Percentiles rank a stretch among this genome's conserved stretches.
These are phyloP conservation scores for Hippoglossus stenolepis DNA, from an alignment of 2,113 vertebrate genomes.

Conservation along the genomic window DNA sequence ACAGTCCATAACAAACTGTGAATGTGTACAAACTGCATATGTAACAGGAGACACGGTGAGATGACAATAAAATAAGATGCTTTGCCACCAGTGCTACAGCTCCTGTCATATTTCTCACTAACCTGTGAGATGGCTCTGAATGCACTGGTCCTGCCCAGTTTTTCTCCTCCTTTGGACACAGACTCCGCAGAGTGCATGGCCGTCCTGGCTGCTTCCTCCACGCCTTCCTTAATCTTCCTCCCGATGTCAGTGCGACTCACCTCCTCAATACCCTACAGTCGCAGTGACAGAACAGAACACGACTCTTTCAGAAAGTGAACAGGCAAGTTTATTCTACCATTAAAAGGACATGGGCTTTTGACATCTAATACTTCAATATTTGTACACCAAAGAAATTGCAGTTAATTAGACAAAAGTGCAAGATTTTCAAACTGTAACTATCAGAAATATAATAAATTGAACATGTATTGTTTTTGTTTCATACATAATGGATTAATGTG, in stretches of 20 bases:
- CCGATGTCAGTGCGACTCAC: conserved; percentile 91
- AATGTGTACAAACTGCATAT: no score
- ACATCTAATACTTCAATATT: no score
- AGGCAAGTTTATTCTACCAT: background rate
- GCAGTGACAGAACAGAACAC: background rate
- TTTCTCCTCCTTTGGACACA: conserved; percentile 90
- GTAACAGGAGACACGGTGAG: no score
- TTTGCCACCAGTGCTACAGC: background rate
- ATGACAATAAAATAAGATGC: no score
- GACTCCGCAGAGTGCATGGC: conserved; percentile 91
- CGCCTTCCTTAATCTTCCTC: conserved; percentile 91
- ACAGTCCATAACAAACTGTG: no score
- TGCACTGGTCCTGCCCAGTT: conserved; percentile 87
- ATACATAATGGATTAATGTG: no score
- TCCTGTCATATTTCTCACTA: background rate
- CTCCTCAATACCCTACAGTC: conserved; percentile 88
- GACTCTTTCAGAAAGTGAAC: background rate
- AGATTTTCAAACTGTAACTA: no score
- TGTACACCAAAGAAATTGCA: no score
- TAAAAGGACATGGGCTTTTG: background rate
- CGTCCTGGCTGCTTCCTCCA: conserved; percentile 90
- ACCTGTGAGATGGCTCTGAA: conserved; percentile 91
- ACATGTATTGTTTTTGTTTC: no score
- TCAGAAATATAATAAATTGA: no score
- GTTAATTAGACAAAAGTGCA: background rate